A percentile compares a stretch with the other conserved stretches of the same genome.
Conservation (phyloP, 2,888 invertebrate genomes). For the Epistrophe grossulariae region DNA sequence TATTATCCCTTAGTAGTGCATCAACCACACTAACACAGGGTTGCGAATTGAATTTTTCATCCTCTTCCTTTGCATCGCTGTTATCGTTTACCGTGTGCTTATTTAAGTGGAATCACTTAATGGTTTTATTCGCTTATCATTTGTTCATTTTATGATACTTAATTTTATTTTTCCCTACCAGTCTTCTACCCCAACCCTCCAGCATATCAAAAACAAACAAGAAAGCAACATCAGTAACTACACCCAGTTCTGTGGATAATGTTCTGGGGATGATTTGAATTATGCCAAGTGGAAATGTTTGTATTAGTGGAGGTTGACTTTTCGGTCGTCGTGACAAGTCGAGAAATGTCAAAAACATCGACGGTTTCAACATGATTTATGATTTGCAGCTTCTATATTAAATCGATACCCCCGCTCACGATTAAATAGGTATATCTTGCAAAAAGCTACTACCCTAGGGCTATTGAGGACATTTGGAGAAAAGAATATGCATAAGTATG, state of each 20-base stretch:
- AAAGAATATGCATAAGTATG: no score
- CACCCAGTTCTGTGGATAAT: slow-evolving; percentile 36
- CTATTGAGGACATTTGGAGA: no score
- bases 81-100: slow-evolving; percentile 24
- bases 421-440: no score
- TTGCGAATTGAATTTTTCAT: slow-evolving; percentile 33
- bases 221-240: neutral
- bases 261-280: slow-evolving; percentile 40
- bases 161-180: slow-evolving; percentile 25
- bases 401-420: neutral
- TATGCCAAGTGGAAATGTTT: slow-evolving; percentile 24
- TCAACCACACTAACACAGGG: slow-evolving; percentile 1
- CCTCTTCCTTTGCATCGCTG: neutral
- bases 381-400: slow-evolving; percentile 16
- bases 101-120: slow-evolving; percentile 56
- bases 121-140: slow-evolving; percentile 56
- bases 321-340: slow-evolving; percentile 13
- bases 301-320: slow-evolving; percentile 2
- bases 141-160: slow-evolving; percentile 42
- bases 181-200: neutral
- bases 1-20: neutral
- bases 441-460: no score
- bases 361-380: slow-evolving; percentile 30
- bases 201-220: slow-evolving; percentile 31
- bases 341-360: slow-evolving; percentile 47